Base-by-base conservation (phyloP, 2,888 invertebrate species). In the Xanthia togata region DNA sequence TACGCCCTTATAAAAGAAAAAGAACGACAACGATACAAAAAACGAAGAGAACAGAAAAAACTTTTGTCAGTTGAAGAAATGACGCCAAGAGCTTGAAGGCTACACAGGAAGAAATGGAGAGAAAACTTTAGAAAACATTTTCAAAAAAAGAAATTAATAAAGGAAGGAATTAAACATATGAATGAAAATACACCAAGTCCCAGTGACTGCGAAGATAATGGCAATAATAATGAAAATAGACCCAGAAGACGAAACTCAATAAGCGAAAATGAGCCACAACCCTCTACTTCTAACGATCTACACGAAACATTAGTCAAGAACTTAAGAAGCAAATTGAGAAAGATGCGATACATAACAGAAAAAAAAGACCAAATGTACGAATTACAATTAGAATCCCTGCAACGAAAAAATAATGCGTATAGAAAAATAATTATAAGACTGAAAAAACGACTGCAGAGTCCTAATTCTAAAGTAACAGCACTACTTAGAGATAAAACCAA, bases 1-100 rank as follows among this genome's bases (percentile, higher is more conserved):
- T 67, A 73, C 65, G 65, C 65, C 31, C 65, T 67, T 65, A 47
- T 67, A 67, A 73, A 73, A 67, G 73, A 73, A 73, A 73, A 65
- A 65, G 59, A 73, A 68, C 67, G 44, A 57, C 44, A 59, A 59
- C 23, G 73, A 20, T 23, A 53, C 23, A 53, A 53, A 23, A 53
- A 23, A 53, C 50, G 50, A 53, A 53, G 3, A 23, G 23, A 53
- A 50, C 50, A 53, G 38, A 71, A 71, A 71, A 65, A 73, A 73
- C 53, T 73, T 41, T 57, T 65, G 59, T 59, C 73, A 73, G 23
- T 65, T 57, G 41, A 1, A 31, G 57, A 65, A 57, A 73, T 65
- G 47, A 73, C 65, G 44, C 65, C 73, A 31, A 64, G 59, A 76
- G 64, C 73, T 57, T 57, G 44, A 57, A 73, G 65, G 23, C 50